Evolutionary conservation across 2,888 invertebrate genomes (phyloP), one percentile per base, ranked within the genome.

Genomic region (Xestia sexstrigata): DNA sequence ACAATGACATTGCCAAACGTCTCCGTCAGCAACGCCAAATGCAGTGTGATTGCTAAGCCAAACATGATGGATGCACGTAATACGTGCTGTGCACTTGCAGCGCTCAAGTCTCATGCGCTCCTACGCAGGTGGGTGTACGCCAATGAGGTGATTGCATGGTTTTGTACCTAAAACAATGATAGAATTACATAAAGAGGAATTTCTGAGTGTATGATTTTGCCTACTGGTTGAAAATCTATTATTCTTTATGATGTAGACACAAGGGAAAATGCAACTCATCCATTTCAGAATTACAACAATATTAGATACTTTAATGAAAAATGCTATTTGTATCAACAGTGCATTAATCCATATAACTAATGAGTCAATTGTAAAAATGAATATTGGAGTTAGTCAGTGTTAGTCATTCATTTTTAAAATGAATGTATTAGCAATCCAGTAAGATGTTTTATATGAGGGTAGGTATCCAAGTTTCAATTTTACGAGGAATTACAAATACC

Each of bases 1-100:
- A 95, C 93, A 20, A 94, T 89, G 81, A 96, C 89, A 83, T 91
- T 90, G 65, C 91, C 94, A 20, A 89, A 94, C 17, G 88, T 76
- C 17, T 86, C 84, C 0, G 91, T 87, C 77, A 95, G 83, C 82
- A 95, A 88, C 78, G 91, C 92, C 77, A 93, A 80, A 69, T 94
- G 90, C n/a, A 91, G 78, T 70, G 77, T 72, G 63, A 91, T 83
- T 58, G 91, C 83, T 75, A 90, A 67, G 47, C 78, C 80, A 88
- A 90, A 89, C 96, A 95, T 95, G 84, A 67, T 91, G 87, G 80
- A 89, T 83, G 76, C 81, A 77, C 80, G 66, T 69, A 39, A 70
- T 65, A 76, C 69, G 81, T 85, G 83, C 79, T 60, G 70, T 62
- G 49, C 8, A 1, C 58, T 67, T 58, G 63, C 63, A 30, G 63